Conservation (phyloP, 2,888 invertebrate genomes). For the Mongoloraphidia duomilia region DNA sequence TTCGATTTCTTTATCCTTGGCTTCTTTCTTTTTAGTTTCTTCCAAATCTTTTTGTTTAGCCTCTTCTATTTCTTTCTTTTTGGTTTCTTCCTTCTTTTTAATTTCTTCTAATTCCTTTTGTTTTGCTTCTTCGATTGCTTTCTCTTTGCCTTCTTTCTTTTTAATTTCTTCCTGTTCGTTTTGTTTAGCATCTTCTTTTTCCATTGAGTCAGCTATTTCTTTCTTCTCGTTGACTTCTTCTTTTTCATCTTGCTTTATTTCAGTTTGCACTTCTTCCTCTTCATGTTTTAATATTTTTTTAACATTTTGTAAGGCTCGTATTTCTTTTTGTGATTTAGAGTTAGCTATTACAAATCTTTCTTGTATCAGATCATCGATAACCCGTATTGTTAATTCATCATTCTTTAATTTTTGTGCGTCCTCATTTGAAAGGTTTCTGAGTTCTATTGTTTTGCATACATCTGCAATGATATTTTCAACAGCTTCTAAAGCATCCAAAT, state of each 20-base stretch:
- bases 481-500: no score
- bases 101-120: conserved; percentile 15
- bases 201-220: conserved; percentile 19
- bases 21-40: conserved; percentile 7
- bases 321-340: no score
- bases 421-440: no score
- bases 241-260: conserved; percentile 14
- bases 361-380: no score
- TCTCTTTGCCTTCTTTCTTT: conserved; percentile 18
- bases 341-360: no score
- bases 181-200: conserved; percentile 23
- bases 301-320: no score
- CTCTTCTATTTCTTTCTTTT: conserved; percentile 9
- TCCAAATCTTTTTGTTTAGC: conserved; percentile 12
- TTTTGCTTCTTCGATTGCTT: conserved; percentile 19
- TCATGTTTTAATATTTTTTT: not conserved
- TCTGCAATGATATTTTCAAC: no score
- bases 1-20: conserved; percentile 7
- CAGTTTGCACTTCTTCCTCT: conserved; percentile 2
- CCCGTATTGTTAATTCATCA: no score
- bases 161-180: conserved; percentile 19
- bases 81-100: conserved; percentile 14
- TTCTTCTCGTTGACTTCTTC: conserved; percentile 18
- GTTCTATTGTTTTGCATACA: no score
- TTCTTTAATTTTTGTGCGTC: no score